A percentile compares a stretch with the other conserved stretches of the same genome.
Evolutionary conservation across 2,888 invertebrate species (phyloP).

Genomic region (Brassicogethes aeneus): DNA sequence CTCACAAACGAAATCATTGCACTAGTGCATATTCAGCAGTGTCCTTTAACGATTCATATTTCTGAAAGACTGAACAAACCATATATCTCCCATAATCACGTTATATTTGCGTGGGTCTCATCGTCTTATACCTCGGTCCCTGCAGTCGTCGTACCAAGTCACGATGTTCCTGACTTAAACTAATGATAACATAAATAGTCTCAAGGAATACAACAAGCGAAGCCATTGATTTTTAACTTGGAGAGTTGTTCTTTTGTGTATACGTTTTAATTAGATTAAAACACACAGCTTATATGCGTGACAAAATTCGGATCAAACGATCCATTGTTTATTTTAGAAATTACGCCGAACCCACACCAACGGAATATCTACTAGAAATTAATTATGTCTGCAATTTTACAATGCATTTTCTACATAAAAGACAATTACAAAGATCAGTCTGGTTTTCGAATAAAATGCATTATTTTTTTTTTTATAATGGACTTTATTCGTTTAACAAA

Average conservation of each 20-base stretch:
- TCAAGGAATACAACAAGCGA: neutral
- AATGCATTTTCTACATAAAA: too few species aligned
- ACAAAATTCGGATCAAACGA: too few species aligned
- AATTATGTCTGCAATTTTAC: too few species aligned
- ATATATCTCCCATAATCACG: slow-evolving; percentile 37
- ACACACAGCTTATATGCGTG: too few species aligned
- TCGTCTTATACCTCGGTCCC: slow-evolving; percentile 20
- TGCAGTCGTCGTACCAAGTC: slow-evolving; percentile 36
- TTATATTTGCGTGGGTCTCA: slow-evolving; percentile 39
- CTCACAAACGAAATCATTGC: slow-evolving; percentile 1
- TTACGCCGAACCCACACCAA: too few species aligned
- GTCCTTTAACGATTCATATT: slow-evolving; percentile 12
- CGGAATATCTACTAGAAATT: too few species aligned
- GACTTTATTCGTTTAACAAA: too few species aligned
- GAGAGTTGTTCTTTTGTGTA: neutral
- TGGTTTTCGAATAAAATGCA: too few species aligned
- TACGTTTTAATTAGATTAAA: neutral
- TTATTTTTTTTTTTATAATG: too few species aligned
- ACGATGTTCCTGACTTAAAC: slow-evolving; percentile 34
- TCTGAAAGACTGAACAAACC: slow-evolving; percentile 18
- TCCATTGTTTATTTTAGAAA: too few species aligned
- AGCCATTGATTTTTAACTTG: neutral
- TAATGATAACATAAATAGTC: slow-evolving; percentile 29
- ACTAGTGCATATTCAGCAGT: slow-evolving; percentile 13
- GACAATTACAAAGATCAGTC: too few species aligned